A percentile compares a stretch with the other conserved stretches of the same genome.
Conservation (phyloP, 2,797 vertebrate species). For the Paguma larvata region DNA sequence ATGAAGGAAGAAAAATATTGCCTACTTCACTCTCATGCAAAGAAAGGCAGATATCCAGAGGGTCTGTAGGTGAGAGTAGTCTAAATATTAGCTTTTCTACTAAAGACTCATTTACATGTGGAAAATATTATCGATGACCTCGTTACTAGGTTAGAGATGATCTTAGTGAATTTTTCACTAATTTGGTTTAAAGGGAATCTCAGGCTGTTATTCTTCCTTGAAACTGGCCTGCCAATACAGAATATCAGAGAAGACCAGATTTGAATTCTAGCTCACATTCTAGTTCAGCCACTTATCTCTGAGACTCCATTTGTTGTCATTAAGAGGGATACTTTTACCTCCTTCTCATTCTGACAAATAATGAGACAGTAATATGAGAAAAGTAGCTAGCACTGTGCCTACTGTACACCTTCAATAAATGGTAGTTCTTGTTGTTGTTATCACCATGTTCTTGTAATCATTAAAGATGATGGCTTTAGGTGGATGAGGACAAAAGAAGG, state of each 20-base stretch:
- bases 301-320: background rate
- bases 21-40: background rate
- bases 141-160: background rate
- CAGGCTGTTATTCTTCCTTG: background rate
- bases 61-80: background rate
- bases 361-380: background rate
- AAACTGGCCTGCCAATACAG: background rate
- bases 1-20: background rate
- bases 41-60: background rate
- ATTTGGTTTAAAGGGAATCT: background rate
- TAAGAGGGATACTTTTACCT: background rate
- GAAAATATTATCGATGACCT: background rate
- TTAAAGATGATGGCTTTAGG: background rate
- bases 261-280: background rate
- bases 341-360: background rate
- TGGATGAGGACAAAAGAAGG: background rate
- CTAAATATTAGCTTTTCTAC: background rate
- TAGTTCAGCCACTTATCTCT: background rate
- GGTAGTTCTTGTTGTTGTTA: background rate
- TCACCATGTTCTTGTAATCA: background rate
- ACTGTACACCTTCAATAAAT: background rate
- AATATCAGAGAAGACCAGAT: background rate
- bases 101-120: background rate
- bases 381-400: background rate
- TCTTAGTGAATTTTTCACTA: constrained; percentile 29